Evolutionary conservation across 2,888 invertebrate species (phyloP).

Genomic region (Ochlodes sylvanus): DNA sequence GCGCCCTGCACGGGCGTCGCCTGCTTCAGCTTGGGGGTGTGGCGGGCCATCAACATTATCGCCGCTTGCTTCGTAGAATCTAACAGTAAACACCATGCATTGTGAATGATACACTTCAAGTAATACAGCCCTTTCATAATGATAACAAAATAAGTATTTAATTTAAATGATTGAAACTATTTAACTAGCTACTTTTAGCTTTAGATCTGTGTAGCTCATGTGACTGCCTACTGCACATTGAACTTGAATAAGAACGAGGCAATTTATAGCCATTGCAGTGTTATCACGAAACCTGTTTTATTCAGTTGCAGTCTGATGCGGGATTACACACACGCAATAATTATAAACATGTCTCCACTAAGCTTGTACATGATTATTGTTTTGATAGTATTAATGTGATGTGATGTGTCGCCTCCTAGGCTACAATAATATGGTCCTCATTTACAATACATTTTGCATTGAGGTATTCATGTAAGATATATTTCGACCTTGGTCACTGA

Average conservation of each 20-base stretch:
- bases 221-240: constrained; percentile 15
- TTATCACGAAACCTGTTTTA: constrained; percentile 11
- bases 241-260: background rate
- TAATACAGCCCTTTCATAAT: constrained; percentile 18
- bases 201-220: constrained; percentile 18
- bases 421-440: background rate
- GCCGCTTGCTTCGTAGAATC: constrained; percentile 80
- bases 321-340: background rate
- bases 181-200: too few species aligned
- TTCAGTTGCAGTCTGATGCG: background rate
- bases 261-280: background rate
- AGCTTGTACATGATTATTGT: too few species aligned
- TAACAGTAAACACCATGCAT: constrained; percentile 45
- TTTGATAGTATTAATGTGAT: too few species aligned
- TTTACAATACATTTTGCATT: background rate
- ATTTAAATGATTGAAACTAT: background rate
- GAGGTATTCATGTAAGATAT: background rate
- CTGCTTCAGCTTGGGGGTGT: constrained; percentile 57
- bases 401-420: too few species aligned
- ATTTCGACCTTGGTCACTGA: background rate
- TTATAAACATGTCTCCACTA: too few species aligned
- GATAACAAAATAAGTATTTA: too few species aligned
- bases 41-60: constrained; percentile 74
- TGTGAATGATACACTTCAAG: constrained; percentile 21
- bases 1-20: constrained; percentile 2